phyloP scores from a whole-genome alignment of 2,113 vertebrate species.

The Beaufortia kweichowensis region DNA sequence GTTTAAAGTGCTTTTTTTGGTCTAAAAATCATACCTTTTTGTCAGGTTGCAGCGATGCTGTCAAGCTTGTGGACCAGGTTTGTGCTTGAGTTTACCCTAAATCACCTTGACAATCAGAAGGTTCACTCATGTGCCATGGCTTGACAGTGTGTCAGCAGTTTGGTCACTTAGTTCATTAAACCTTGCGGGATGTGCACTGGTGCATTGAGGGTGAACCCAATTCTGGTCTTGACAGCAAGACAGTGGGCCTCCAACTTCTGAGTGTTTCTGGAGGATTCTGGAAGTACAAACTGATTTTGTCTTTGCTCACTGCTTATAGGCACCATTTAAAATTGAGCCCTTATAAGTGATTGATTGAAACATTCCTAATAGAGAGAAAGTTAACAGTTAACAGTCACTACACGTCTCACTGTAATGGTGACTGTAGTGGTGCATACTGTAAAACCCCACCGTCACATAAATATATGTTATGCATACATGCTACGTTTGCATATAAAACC shows the following conservation, averaged over 20 bases:
- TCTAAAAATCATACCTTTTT: conserved; percentile 10
- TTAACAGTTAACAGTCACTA: background rate
- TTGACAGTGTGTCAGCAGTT: conserved; percentile 48
- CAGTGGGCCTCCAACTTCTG: conserved; percentile 35
- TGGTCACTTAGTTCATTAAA: conserved; percentile 46
- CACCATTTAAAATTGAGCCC: background rate
- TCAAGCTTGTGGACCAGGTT: conserved; percentile 56
- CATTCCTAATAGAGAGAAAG: background rate
- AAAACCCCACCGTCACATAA: too few relatives aligned
- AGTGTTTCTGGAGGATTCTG: conserved; percentile 30
- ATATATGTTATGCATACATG: too few relatives aligned
- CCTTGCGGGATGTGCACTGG: conserved; percentile 24
- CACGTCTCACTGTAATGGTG: background rate
- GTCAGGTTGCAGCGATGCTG: conserved; percentile 25
- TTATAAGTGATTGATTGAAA: background rate
- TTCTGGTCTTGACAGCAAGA: conserved; percentile 41
- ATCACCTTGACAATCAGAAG: conserved; percentile 63
- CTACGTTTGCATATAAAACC: too few relatives aligned
- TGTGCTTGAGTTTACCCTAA: conserved; percentile 60
- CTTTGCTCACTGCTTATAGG: conserved; percentile 6
- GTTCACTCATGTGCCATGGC: conserved; percentile 55
- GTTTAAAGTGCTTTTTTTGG: conserved; percentile 10
- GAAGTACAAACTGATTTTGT: conserved; percentile 19
- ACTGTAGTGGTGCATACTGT: too few relatives aligned
- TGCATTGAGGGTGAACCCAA: conserved; percentile 42